Evolutionary conservation across 2,888 invertebrate genomes (phyloP).

Genomic region (Noctua pronuba): DNA sequence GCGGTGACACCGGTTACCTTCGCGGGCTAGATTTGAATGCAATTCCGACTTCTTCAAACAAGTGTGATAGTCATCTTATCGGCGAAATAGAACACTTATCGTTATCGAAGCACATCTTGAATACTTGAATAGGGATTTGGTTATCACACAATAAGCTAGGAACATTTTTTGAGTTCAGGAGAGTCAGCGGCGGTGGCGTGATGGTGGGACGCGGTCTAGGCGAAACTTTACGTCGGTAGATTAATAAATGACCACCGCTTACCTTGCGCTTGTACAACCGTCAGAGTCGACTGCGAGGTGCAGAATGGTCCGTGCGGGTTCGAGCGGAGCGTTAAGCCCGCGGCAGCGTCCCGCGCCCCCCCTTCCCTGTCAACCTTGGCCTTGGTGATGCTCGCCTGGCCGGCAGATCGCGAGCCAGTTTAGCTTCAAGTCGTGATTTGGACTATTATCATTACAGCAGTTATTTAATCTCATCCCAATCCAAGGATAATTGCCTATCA

Average conservation of each 20-base stretch:
- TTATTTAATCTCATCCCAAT: conserved; percentile 59
- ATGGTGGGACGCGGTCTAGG: conserved; percentile 67
- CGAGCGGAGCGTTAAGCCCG: conserved; percentile 89
- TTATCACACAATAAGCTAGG: conserved; percentile 80
- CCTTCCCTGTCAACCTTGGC: conserved; percentile 88
- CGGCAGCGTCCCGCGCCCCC: conserved; percentile 85
- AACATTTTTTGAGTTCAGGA: conserved; percentile 72
- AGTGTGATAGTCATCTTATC: conserved; percentile 80
- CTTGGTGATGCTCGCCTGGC: conserved; percentile 84
- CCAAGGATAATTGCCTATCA: conserved; percentile 59
- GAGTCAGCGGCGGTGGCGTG: conserved; percentile 69
- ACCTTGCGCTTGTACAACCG: conserved; percentile 90
- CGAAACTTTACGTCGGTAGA: conserved; percentile 74
- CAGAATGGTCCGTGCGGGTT: conserved; percentile 89
- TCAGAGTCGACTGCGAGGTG: conserved; percentile 90
- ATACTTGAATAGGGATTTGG: conserved; percentile 77
- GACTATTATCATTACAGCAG: conserved; percentile 65
- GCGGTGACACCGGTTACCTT: conserved; percentile 82
- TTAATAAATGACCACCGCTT: conserved; percentile 86
- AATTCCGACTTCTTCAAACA: conserved; percentile 72
- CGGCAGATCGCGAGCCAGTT: conserved; percentile 75
- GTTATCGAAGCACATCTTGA: conserved; percentile 86
- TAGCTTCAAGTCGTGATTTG: conserved; percentile 70
- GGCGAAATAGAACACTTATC: conserved; percentile 79
- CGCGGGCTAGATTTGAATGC: conserved; percentile 82